A percentile compares a stretch with the other conserved stretches of the same genome.
Evolutionary conservation across 2,113 vertebrate species (phyloP).

Genomic region (Microtus pennsylvanicus): DNA sequence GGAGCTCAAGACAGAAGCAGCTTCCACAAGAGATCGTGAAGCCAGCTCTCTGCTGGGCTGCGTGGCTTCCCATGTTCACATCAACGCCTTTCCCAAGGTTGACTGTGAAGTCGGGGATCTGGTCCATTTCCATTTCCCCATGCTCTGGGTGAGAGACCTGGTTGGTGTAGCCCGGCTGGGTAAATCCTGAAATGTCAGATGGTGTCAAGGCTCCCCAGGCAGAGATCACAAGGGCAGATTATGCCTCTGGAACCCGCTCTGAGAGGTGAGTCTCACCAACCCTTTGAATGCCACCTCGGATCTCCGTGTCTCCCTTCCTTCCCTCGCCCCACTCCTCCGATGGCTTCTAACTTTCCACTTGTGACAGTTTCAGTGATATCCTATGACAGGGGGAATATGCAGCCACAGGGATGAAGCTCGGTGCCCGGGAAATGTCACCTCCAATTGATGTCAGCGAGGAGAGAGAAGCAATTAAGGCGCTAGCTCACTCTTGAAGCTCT

Average conservation of each 20-base stretch:
- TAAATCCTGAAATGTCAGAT: slow-evolving; percentile 83
- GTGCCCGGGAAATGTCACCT: slow-evolving; percentile 87
- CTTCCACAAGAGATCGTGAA: background rate
- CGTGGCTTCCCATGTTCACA: fast-evolving
- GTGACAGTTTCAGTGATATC: slow-evolving; percentile 87
- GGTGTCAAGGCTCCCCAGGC: slow-evolving; percentile 74
- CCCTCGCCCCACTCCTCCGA: slow-evolving; percentile 29
- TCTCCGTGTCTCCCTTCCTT: slow-evolving; percentile 63
- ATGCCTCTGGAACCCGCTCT: slow-evolving; percentile 82
- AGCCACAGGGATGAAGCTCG: slow-evolving; percentile 85
- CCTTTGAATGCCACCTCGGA: slow-evolving; percentile 76
- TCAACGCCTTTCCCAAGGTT: background rate
- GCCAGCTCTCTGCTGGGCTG: background rate
- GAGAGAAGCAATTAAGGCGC: slow-evolving; percentile 78
- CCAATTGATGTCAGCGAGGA: slow-evolving; percentile 84
- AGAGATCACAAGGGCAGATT: slow-evolving; percentile 79
- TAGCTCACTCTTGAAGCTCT: slow-evolving; percentile 69
- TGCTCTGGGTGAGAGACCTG: slow-evolving; percentile 55
- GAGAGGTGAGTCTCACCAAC: slow-evolving; percentile 81
- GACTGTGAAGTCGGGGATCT: background rate
- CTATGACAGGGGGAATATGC: slow-evolving; percentile 91
- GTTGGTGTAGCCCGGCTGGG: slow-evolving; percentile 63
- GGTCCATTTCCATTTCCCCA: background rate
- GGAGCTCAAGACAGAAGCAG: background rate
- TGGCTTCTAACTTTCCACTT: slow-evolving; percentile 84